Evolutionary conservation across 2,797 vertebrate species (phyloP), one percentile per base, ranked within the genome.

Genomic region (Phalloptychus januarius): DNA sequence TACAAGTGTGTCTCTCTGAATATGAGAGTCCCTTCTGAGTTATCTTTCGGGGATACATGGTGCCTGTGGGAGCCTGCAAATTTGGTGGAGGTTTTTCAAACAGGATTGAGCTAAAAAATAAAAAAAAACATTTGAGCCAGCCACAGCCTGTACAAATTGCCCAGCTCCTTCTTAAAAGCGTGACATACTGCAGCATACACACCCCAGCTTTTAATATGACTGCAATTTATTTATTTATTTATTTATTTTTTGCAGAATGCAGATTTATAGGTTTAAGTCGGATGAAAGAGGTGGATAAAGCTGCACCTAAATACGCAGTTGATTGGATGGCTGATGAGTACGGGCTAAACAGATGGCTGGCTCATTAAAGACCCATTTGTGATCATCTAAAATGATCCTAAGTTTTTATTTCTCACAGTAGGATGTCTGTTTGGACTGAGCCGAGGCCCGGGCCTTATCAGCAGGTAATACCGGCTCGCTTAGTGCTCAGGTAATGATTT

Each of bases 1-100:
- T 92, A 94, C 91, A 92, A 93, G 91, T 83, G 92, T 91, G 85
- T 89, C 86, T 92, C 90, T 92, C 87, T 88, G 84, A 91, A 90
- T 86, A 84, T 69, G 77, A 90, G 89, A 91, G 85, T 90, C 81
- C 87, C 86, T 84, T 87, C 82, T 87, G 84, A 80, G 92, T 90
- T 93, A 89, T 93, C 91, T 89, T 83, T 63, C 38, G 85, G 67
- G 91, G 82, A 89, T 85, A 82, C 82, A 84, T 79, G 81, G 74
- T 20, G 85, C 83, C 84, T 81, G 82, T 84, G 81, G 85, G 88
- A 92, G 86, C 83, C 83, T 80, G 77, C n/a, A 23, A 88, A 86
- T 81, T 88, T 82, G 87, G 79, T 83, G 45, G 77, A 86, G 78
- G 73, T 72, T 71, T 87, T 83, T 79, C 25, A 87, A 89, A 91